Evolutionary conservation across 2,797 vertebrate species (phyloP), one percentile per base, ranked within the genome.

Genomic region (Petrocephalus sullivani): DNA sequence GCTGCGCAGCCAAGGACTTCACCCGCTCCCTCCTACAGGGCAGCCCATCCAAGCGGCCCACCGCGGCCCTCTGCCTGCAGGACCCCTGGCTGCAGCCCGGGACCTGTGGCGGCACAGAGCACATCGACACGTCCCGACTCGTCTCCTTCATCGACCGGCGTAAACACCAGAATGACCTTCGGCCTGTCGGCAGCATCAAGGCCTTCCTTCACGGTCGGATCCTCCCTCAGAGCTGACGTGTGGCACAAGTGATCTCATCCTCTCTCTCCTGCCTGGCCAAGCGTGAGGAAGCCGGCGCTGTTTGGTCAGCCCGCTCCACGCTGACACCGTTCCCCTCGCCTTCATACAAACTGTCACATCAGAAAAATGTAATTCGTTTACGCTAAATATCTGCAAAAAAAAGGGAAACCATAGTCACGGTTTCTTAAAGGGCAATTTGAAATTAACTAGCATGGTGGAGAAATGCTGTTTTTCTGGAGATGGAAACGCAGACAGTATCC

Each of bases 141-240:
- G 97, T 98, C 92, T 96, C 97, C 60, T 99, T 99, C 95, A 97
- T 99, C 89, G 98, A 99, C 95, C 94, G 98, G 93, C 96, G 98
- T 95, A 99, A 98, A 95, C 98, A 99, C 95, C 98, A 99, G 95
- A 99, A 98, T 84, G 98, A 99, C 92, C 96, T 97, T 93, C 97
- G 97, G 93, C 97, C 98, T 90, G 96, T 99, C 89, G 96, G 97
- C 93, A 98, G 97, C 92, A 95, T 99, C 90, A 95, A 96, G 94
- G 96, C 96, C 95, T 98, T 99, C 93, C 94, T 99, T 92, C 98
- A 97, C 90, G 97, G 96, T 95, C 97, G 97, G 93, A 96, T 99
- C 89, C 96, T 97, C 94, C 95, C 97, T 91, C 93, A 95, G 94
- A 96, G 96, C 91, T 98, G 95, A 97, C 92, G 91, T 93, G 84